A percentile compares a stretch with the other conserved stretches of the same genome.
Evolutionary conservation across 1,140 invertebrate genomes (phyloP).

Genomic region (Brachionus rotundiformis): DNA sequence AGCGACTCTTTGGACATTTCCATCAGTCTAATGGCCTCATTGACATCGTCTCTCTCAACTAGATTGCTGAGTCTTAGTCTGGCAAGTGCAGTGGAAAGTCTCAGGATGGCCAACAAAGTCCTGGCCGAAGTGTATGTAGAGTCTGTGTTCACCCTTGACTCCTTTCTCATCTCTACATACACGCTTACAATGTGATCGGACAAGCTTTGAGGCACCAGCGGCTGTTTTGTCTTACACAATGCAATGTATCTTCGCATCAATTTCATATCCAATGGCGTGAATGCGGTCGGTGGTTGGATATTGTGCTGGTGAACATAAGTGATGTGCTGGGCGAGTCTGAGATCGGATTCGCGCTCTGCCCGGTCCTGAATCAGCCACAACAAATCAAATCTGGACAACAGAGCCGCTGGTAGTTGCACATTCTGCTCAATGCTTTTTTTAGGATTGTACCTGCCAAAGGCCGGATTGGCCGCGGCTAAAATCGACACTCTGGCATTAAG

Average conservation of each 20-base stretch:
- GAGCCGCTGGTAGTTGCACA: constrained; percentile 91
- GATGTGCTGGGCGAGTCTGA: constrained; percentile 87
- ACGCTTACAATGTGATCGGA: constrained; percentile 87
- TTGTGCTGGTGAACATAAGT: constrained; percentile 94
- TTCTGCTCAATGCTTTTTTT: constrained; percentile 93
- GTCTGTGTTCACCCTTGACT: constrained; percentile 69
- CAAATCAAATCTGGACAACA: constrained; percentile 94
- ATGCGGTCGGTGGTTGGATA: constrained; percentile 79
- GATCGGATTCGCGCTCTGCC: constrained; percentile 86
- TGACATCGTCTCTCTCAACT: constrained; percentile 89
- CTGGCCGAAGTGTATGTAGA: constrained; percentile 75
- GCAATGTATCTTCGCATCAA: constrained; percentile 77
- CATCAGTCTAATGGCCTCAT: constrained; percentile 88
- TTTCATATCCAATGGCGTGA: constrained; percentile 23
- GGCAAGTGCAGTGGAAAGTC: constrained; percentile 88
- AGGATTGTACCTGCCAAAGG: constrained; percentile 94
- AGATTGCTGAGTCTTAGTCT: constrained; percentile 79
- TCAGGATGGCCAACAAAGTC: constrained; percentile 86
- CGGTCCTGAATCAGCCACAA: constrained; percentile 96
- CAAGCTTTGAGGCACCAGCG: constrained; percentile 75
- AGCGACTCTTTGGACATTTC: constrained; percentile 74
- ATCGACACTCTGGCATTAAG: constrained; percentile 95
- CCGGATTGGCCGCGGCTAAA: constrained; percentile 96
- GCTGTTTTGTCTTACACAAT: constrained; percentile 81
- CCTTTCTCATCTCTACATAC: constrained; percentile 88